Conservation (phyloP, 2,797 vertebrate species). For the Acridotheres tristis region DNA sequence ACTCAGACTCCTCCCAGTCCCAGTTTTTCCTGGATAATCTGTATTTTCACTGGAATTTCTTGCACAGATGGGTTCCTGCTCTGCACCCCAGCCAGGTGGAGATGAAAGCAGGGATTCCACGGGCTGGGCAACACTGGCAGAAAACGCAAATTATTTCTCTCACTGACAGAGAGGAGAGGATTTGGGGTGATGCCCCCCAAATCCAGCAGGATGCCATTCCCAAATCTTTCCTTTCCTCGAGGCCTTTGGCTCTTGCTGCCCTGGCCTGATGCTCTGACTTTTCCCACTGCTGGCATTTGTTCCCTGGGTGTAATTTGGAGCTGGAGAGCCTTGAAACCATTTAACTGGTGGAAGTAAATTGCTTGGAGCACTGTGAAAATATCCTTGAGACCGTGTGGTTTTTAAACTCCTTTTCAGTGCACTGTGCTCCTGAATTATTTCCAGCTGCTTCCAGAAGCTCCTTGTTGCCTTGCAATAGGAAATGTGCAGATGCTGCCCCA, state of each 20-base stretch:
- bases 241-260: constrained; percentile 51
- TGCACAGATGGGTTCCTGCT: fast-evolving
- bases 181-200: not conserved
- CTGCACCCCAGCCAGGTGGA: not conserved
- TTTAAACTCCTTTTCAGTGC: constrained; percentile 76
- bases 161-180: not conserved
- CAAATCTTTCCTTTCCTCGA: constrained; percentile 67
- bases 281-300: constrained; percentile 61
- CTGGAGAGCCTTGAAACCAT: constrained; percentile 84
- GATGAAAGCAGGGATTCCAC: not conserved
- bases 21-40: not conserved
- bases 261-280: constrained; percentile 62
- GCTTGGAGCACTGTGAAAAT: constrained; percentile 83
- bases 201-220: constrained; percentile 43
- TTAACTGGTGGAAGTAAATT: constrained; percentile 80
- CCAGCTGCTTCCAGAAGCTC: constrained; percentile 82
- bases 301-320: constrained; percentile 71
- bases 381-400: constrained; percentile 80
- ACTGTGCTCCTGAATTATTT: constrained; percentile 81
- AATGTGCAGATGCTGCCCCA: constrained; percentile 34
- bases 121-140: not conserved
- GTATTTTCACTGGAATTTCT: not conserved
- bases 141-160: not conserved
- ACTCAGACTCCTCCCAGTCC: not conserved
- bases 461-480: constrained; percentile 49